Base-by-base conservation (phyloP, 2,888 invertebrate genomes). In the Amaurobius ferox region DNA sequence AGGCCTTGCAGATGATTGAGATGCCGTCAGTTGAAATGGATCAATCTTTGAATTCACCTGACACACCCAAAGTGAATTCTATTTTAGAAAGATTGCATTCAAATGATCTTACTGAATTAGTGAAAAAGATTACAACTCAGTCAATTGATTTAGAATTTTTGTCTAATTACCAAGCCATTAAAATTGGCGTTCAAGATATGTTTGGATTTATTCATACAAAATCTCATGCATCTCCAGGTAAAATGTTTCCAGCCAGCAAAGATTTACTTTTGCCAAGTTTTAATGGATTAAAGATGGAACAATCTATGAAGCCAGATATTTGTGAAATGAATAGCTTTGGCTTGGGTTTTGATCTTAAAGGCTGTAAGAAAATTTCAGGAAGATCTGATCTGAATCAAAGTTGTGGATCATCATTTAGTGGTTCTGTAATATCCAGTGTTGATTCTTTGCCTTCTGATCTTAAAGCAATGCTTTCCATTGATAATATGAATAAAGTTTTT, bases 341-440 rank as follows among this genome's bases (percentile, higher is more conserved):
- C 0, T 95, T 95, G 40, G 89, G 89, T 83, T 88, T 90, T 40
- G 95, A 95, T 90, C 80, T 95, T 89, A 96, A 96, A 13, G 16
- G 35, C n/a, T 98, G 98, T 91, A 98, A 98, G 91, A 98, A 98
- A 92, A 98, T 98, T 98, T 98, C 98, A 76, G 97, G 97, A 35
- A 95, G 96, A 68, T 94, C 94, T 89, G 95, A 95, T 88, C 90
- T 91, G 76, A 90, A 91, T 89, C 91, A 90, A 90, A 92, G 88
- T 16, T 26, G 74, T n/a, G 81, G 79, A 9, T 88, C 89, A 70
- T 81, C 88, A 26, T 85, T 88, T 48, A 86, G 88, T 32, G 66
- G 81, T 29, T 83, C 87, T 66, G 78, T 90, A 40, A 91, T 91
- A 80, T 94, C 96, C 0, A 94, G 97, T 90, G 93, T 97, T 89